Percentiles rank a stretch among this genome's conserved stretches.
These are phyloP conservation scores for Hippocampus mohnikei DNA, from an alignment of 2,113 vertebrate species.

Conservation along the genomic window DNA sequence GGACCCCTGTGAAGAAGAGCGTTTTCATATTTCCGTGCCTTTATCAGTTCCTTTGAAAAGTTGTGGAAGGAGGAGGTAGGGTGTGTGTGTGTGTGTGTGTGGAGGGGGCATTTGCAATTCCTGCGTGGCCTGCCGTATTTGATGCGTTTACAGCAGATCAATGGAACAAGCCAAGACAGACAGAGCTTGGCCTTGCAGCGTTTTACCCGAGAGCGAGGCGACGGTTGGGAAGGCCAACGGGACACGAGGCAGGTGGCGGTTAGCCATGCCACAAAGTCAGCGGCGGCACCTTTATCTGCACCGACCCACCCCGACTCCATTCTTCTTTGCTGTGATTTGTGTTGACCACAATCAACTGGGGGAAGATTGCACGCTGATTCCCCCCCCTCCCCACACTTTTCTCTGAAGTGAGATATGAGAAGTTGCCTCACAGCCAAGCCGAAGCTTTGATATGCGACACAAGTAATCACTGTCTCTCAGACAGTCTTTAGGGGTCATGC, in stretches of 20 bases:
- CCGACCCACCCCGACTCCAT: slow-evolving; percentile 1
- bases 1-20: slow-evolving; percentile 68
- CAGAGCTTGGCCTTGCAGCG: slow-evolving; percentile 34
- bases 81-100: no score
- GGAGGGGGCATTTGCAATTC: slow-evolving; percentile 16
- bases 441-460: slow-evolving; percentile 63
- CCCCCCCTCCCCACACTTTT: slow-evolving; percentile 33
- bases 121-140: slow-evolving; percentile 50
- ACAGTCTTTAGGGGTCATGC: slow-evolving; percentile 23
- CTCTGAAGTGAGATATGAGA: slow-evolving; percentile 47
- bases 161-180: slow-evolving; percentile 54
- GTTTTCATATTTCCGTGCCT: slow-evolving; percentile 73
- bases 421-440: slow-evolving; percentile 48
- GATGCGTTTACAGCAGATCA: slow-evolving; percentile 63
- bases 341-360: slow-evolving; percentile 54
- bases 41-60: slow-evolving; percentile 71
- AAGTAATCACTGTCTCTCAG: slow-evolving; percentile 50
- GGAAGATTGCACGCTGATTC: slow-evolving; percentile 42
- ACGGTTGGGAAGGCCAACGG: slow-evolving; percentile 51
- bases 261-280: slow-evolving; percentile 29
- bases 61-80: slow-evolving; percentile 11
- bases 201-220: slow-evolving; percentile 46
- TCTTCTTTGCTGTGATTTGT: slow-evolving; percentile 52
- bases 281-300: slow-evolving; percentile 45
- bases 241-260: slow-evolving; percentile 42